Percentiles rank a stretch among this genome's conserved stretches.
These are phyloP conservation scores for Rhizomys pruinosus DNA, from an alignment of 2,113 vertebrate genomes.

Conservation along the genomic window DNA sequence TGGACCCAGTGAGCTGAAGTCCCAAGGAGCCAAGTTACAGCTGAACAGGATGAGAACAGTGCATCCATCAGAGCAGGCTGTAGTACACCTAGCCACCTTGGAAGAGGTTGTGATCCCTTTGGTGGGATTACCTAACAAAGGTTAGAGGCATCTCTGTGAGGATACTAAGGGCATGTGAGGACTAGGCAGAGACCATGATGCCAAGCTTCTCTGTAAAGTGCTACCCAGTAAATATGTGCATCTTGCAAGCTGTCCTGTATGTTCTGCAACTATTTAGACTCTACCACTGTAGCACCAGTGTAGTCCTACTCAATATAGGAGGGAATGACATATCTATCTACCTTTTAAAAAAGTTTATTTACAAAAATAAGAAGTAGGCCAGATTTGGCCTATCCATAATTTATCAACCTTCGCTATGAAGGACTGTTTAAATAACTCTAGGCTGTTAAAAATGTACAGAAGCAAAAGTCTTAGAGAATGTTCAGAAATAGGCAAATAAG, in stretches of 20 bases:
- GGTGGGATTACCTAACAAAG: not conserved
- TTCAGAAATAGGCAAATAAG: not conserved
- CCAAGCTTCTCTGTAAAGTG: not conserved
- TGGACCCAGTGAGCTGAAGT: not conserved
- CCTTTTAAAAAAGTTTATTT: conserved; percentile 41
- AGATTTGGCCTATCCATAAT: not conserved
- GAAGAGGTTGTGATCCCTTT: not conserved
- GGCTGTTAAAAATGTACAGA: not conserved
- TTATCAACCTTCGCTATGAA: not conserved
- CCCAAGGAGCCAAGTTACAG: not conserved
- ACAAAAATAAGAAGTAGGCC: not conserved
- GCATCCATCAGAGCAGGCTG: not conserved
- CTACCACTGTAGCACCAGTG: not conserved
- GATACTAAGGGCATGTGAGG: not conserved
- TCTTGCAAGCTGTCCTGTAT: not conserved
- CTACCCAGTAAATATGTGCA: not conserved
- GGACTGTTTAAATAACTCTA: not conserved
- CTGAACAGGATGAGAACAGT: not conserved
- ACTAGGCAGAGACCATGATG: not conserved
- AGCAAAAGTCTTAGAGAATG: not conserved
- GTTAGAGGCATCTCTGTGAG: not conserved
- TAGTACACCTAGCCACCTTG: not conserved
- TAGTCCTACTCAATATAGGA: not conserved
- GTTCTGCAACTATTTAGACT: not conserved
- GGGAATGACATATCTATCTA: not conserved